Conservation (phyloP, 2,888 invertebrate genomes). For the Clusia tigrina region DNA sequence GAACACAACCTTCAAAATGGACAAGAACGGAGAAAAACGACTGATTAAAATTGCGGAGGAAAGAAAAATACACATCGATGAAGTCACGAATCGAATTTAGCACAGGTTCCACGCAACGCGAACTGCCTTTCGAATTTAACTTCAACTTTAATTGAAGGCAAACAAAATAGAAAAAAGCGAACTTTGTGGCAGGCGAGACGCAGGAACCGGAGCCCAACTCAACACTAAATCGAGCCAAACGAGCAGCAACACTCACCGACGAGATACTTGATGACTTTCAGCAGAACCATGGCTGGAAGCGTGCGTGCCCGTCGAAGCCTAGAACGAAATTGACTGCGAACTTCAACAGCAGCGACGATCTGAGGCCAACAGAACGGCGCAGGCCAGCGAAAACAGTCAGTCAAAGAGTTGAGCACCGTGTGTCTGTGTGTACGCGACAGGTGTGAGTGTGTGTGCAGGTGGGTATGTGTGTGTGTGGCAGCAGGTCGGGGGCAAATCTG, state of each 20-base stretch:
- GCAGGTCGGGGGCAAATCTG: too few relatives aligned
- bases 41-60: too few relatives aligned
- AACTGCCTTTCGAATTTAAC: neutral
- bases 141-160: neutral
- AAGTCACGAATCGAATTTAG: too few relatives aligned
- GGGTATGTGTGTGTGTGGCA: too few relatives aligned
- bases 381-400: slow-evolving; percentile 32
- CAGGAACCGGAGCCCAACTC: neutral
- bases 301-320: slow-evolving; percentile 51
- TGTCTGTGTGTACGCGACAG: too few relatives aligned
- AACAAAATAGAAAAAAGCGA: neutral
- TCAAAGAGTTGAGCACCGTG: too few relatives aligned
- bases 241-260: slow-evolving; percentile 49
- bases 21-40: slow-evolving; percentile 21
- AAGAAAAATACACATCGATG: too few relatives aligned
- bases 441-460: too few relatives aligned
- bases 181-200: too few relatives aligned
- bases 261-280: slow-evolving; percentile 57
- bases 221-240: neutral
- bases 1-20: slow-evolving; percentile 49
- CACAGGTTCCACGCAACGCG: too few relatives aligned
- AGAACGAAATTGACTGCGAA: slow-evolving; percentile 58
- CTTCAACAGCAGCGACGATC: slow-evolving; percentile 44
- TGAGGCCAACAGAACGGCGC: slow-evolving; percentile 39
- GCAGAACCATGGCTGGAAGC: slow-evolving; percentile 48